Conservation (phyloP, 2,888 invertebrate species). For the Cataglyphis albicans region DNA sequence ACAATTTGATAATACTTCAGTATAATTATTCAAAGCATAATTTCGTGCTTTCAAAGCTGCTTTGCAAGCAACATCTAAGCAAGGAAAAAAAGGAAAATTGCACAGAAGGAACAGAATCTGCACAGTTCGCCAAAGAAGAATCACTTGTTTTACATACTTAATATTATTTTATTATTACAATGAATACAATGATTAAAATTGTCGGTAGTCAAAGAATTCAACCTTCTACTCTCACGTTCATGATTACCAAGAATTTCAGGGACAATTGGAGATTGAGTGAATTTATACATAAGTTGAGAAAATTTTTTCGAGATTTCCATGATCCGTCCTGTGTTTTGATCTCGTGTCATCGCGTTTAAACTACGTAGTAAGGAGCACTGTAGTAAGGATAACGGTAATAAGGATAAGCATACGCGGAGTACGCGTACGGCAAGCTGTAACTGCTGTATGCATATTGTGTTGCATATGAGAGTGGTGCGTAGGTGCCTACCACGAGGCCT, state of each 20-base stretch:
- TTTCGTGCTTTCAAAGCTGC: not conserved
- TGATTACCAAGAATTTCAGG: not conserved
- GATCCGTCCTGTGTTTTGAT: conserved; percentile 34
- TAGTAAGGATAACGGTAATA: conserved; percentile 73
- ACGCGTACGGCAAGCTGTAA: conserved; percentile 72
- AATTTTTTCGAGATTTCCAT: conserved; percentile 49
- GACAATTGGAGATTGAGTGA: not conserved
- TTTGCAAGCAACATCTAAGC: not conserved
- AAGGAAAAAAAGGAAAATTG: not conserved
- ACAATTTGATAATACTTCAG: not conserved
- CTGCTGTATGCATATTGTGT: conserved; percentile 64
- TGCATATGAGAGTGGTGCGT: conserved; percentile 66
- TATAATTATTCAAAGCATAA: not conserved
- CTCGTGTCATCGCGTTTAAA: conserved; percentile 54
- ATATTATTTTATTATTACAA: conserved; percentile 38
- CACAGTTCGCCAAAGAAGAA: not conserved
- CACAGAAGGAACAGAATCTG: not conserved
- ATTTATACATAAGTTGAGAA: not conserved
- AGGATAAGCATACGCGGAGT: conserved; percentile 76
- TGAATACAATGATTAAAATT: not conserved
- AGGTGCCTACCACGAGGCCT: conserved; percentile 70
- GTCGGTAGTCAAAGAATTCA: not conserved
- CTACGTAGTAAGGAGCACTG: conserved; percentile 44
- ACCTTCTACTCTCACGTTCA: too few species aligned
- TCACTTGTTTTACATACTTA: not conserved